phyloP scores from a whole-genome alignment of 2,888 invertebrate genomes.

The Noctua comes region DNA sequence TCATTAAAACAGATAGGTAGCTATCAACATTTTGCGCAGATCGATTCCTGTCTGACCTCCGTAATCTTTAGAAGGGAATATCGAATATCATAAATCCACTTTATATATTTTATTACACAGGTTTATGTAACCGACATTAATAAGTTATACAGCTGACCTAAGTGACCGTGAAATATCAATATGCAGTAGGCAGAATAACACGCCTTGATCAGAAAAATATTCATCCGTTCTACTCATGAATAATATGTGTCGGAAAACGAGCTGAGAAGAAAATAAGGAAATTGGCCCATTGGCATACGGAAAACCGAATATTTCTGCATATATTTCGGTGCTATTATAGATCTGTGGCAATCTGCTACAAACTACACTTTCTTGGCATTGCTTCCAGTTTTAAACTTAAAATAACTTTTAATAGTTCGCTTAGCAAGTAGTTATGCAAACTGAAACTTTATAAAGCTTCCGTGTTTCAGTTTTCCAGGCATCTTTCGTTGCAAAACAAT shows the following conservation, averaged over 20 bases:
- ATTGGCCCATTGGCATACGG: constrained; percentile 13
- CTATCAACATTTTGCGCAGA: constrained; percentile 23
- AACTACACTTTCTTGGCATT: constrained; percentile 17
- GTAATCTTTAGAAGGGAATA: constrained; percentile 14
- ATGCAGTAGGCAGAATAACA: constrained; percentile 12
- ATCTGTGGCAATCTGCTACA: constrained; percentile 11
- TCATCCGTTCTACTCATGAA: constrained; percentile 35
- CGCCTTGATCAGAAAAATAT: constrained; percentile 38
- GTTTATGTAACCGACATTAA: constrained; percentile 11
- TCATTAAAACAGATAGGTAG: constrained; percentile 12
- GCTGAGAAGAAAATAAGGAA: constrained; percentile 40
- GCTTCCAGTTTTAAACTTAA: constrained; percentile 22
- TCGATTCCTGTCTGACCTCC: constrained; percentile 28
- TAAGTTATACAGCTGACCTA: constrained; percentile 13
- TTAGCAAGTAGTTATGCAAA: constrained; percentile 21
- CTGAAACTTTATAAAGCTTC: constrained; percentile 33
- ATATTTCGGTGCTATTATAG: constrained; percentile 19
- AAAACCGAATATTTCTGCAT: constrained; percentile 38
- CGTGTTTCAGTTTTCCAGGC: constrained; percentile 1
- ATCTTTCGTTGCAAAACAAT: constrained; percentile 1
- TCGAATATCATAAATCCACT: constrained; percentile 30
- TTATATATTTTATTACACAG: constrained; percentile 36
- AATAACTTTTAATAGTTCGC: constrained; percentile 34
- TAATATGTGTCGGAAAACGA: constrained; percentile 38
- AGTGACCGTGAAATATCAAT: constrained; percentile 37